Evolutionary conservation across 2,113 vertebrate genomes (phyloP).

Genomic region (Actenoides hombroni): DNA sequence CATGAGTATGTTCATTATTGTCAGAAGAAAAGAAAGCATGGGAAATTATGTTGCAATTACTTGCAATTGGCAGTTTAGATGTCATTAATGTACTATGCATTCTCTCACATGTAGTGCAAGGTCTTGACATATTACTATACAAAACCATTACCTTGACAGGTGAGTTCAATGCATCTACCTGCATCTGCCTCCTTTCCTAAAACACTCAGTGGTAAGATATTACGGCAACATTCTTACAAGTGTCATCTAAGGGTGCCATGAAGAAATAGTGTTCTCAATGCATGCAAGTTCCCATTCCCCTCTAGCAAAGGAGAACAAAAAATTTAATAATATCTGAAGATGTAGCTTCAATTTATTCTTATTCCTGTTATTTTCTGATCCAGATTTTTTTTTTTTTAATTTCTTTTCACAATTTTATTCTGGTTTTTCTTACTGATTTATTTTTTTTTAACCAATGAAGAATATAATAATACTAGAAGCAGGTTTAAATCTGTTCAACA

Average conservation of each 20-base stretch:
- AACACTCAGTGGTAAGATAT: background rate
- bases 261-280: background rate
- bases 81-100: background rate
- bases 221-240: background rate
- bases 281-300: background rate
- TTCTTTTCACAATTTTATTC: background rate
- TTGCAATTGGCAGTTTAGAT: background rate
- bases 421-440: background rate
- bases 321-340: background rate
- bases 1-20: background rate
- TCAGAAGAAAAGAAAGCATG: background rate
- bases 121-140: background rate
- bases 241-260: background rate
- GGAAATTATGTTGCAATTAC: background rate
- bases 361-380: background rate
- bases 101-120: background rate
- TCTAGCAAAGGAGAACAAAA: background rate
- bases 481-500: background rate
- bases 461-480: rapidly evolving
- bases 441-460: background rate
- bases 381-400: background rate
- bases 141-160: background rate
- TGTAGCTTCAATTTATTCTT: background rate
- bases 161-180: background rate
- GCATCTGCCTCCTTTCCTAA: background rate